A percentile compares a stretch with the other conserved stretches of the same genome.
Evolutionary conservation across 2,888 invertebrate genomes (phyloP).

Genomic region (Drosophila testacea): DNA sequence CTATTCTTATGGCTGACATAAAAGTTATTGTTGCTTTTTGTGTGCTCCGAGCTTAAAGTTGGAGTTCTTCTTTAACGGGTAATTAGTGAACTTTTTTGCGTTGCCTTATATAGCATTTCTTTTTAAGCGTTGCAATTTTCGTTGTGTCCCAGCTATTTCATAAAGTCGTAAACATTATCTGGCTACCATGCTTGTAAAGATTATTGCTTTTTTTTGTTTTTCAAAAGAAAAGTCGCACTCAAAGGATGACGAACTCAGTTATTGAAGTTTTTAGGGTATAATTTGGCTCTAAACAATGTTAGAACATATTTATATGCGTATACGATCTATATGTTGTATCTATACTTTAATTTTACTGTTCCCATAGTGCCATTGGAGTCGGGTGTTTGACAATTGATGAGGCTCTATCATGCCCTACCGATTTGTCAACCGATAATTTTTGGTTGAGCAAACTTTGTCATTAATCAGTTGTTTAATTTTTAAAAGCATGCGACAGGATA

Average conservation of each 20-base stretch:
- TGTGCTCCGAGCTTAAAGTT: conserved; percentile 27
- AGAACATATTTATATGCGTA: background rate
- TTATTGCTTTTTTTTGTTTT: conserved; percentile 3
- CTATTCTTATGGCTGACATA: conserved; percentile 51
- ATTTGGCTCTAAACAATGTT: background rate
- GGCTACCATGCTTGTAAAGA: conserved; percentile 3
- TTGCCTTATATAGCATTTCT: conserved; percentile 34
- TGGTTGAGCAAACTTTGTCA: conserved; percentile 66
- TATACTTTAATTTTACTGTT: conserved; percentile 3
- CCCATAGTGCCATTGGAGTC: background rate
- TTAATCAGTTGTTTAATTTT: conserved; percentile 77
- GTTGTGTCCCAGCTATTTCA: conserved; percentile 2
- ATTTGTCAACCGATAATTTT: conserved; percentile 74
- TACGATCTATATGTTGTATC: background rate
- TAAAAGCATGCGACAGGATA: conserved; percentile 51
- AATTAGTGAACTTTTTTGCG: conserved; percentile 66
- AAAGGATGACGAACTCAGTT: background rate
- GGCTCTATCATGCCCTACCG: conserved; percentile 41
- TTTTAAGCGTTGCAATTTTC: conserved; percentile 6
- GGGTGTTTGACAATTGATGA: conserved; percentile 56
- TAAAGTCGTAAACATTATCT: conserved; percentile 8
- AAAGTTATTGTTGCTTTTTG: conserved; percentile 53
- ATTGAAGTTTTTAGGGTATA: background rate
- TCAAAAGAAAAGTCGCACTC: conserved; percentile 8
- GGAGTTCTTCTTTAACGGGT: conserved; percentile 56